phyloP scores from a whole-genome alignment of 2,797 vertebrate genomes.

The Phoeniculus purpureus region DNA sequence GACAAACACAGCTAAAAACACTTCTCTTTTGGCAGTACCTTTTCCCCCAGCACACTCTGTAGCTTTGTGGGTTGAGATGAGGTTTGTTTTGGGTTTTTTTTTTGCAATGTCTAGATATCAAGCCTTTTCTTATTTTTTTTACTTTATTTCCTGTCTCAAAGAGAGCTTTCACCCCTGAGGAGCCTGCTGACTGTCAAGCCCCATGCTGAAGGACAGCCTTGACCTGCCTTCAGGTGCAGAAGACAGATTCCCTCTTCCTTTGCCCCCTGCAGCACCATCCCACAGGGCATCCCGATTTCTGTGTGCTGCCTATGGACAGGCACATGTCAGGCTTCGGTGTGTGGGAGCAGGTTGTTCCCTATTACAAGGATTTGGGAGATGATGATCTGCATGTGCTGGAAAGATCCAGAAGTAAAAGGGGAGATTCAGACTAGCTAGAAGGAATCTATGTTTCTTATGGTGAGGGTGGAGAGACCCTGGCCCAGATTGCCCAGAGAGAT shows the following conservation, averaged over 20 bases:
- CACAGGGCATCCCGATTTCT: not conserved
- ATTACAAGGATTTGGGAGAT: not conserved
- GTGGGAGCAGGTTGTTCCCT: not conserved
- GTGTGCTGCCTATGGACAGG: not conserved
- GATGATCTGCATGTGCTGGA: not conserved
- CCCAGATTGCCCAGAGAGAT: not conserved
- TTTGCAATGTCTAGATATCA: not conserved
- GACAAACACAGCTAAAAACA: not conserved
- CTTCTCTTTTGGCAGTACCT: not conserved
- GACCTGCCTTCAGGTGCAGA: not conserved
- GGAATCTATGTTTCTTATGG: not conserved
- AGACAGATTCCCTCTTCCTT: not conserved
- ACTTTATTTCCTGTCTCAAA: not conserved
- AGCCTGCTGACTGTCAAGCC: not conserved
- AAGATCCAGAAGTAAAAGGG: not conserved
- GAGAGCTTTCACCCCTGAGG: not conserved
- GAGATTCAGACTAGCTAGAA: not conserved
- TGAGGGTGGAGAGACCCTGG: not conserved
- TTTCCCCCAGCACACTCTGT: not conserved
- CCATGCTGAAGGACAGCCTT: not conserved
- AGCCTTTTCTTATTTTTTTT: not conserved
- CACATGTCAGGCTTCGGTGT: not conserved
- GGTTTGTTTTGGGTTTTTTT: not conserved
- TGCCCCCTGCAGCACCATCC: not conserved
- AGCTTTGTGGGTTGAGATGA: not conserved